phyloP scores from a whole-genome alignment of 2,797 vertebrate genomes.

The Alosa sapidissima region DNA sequence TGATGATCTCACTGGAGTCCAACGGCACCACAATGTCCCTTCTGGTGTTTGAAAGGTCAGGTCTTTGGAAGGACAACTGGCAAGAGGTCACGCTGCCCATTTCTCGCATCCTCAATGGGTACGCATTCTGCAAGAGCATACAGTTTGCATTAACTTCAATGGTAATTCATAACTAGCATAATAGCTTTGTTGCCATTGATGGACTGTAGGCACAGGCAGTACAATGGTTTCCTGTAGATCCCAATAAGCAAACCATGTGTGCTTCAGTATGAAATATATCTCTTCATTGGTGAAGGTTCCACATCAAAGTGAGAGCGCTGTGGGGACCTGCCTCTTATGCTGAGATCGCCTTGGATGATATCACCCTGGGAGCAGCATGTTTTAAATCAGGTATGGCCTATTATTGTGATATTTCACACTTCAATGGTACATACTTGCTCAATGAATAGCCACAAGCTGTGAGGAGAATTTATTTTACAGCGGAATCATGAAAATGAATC shows the following conservation, averaged over 20 bases:
- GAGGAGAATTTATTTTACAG: background rate
- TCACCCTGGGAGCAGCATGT: slow-evolving; percentile 81
- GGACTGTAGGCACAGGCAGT: background rate
- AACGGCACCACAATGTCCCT: slow-evolving; percentile 52
- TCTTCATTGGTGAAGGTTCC: slow-evolving; percentile 75
- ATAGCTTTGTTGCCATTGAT: background rate
- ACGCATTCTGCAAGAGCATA: background rate
- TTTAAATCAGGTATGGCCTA: slow-evolving; percentile 72
- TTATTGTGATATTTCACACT: background rate
- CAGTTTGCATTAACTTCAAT: background rate
- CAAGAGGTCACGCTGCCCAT: slow-evolving; percentile 78
- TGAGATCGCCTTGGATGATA: slow-evolving; percentile 83
- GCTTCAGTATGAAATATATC: background rate
- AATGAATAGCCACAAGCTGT: background rate
- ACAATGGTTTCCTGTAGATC: background rate
- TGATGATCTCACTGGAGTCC: slow-evolving; percentile 79
- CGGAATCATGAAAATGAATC: background rate
- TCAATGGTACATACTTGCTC: no score
- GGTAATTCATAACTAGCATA: background rate
- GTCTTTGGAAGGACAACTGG: slow-evolving; percentile 78
- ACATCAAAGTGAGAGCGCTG: slow-evolving; percentile 74
- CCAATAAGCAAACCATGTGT: background rate
- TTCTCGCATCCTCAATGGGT: slow-evolving; percentile 59
- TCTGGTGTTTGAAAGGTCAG: slow-evolving; percentile 76
- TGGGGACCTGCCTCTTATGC: slow-evolving; percentile 81